Evolutionary conservation across 2,113 vertebrate species (phyloP).

Genomic region (Thymallus thymallus): DNA sequence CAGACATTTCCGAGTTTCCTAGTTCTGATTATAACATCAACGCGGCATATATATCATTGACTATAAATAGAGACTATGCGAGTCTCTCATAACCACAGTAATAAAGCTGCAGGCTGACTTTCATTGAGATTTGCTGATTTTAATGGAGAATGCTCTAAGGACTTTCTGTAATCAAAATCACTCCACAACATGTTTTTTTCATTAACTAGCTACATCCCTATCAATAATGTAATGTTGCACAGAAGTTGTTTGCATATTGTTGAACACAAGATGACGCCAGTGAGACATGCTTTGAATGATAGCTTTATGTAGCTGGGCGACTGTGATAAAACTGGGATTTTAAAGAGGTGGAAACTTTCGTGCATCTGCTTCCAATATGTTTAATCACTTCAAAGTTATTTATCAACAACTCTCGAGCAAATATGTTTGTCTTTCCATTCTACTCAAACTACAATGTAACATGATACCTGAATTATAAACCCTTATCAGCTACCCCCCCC

Average conservation of each 20-base stretch:
- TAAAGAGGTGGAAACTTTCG: neutral
- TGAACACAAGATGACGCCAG: constrained; percentile 38
- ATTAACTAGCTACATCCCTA: neutral
- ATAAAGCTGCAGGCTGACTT: too few species aligned
- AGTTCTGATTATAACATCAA: too few species aligned
- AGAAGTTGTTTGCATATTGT: neutral
- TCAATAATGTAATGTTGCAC: too few species aligned
- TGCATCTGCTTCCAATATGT: too few species aligned
- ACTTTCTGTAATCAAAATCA: too few species aligned
- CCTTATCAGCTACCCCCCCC: neutral
- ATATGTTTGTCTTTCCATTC: neutral
- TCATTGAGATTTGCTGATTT: too few species aligned
- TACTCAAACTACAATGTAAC: neutral
- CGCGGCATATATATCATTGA: neutral
- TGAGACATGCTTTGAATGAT: neutral
- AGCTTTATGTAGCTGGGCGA: constrained; percentile 20
- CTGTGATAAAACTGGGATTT: neutral
- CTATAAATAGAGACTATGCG: constrained; percentile 59
- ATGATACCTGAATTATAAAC: neutral
- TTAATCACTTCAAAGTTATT: too few species aligned
- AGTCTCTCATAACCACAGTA: constrained; percentile 27
- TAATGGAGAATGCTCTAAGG: too few species aligned
- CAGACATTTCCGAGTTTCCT: too few species aligned
- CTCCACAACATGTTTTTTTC: neutral
- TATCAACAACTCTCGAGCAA: neutral